Evolutionary conservation across 2,797 vertebrate genomes (phyloP).

Genomic region (Setipinna tenuifilis): DNA sequence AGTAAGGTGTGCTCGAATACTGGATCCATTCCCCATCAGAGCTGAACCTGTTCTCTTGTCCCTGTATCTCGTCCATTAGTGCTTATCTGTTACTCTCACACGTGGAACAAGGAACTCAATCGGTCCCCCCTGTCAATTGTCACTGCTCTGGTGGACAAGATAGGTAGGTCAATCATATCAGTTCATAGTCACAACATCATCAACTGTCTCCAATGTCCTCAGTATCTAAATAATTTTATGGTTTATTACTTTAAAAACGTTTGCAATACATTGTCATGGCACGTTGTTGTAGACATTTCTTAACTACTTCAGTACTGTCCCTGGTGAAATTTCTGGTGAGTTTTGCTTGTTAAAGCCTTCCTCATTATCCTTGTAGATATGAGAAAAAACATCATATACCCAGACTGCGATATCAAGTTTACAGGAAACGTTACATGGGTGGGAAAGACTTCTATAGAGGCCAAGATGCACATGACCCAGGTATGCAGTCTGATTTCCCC

Average conservation of each 20-base stretch:
- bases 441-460: slow-evolving; percentile 94
- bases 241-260: background rate
- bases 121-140: slow-evolving; percentile 94
- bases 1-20: too few species aligned
- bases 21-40: background rate
- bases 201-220: too few species aligned
- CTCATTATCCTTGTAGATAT: slow-evolving; percentile 77
- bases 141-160: slow-evolving; percentile 96
- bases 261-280: background rate
- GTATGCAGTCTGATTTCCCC: slow-evolving; percentile 59
- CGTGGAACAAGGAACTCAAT: slow-evolving; percentile 73
- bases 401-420: slow-evolving; percentile 94
- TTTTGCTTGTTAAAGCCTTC: background rate
- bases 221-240: background rate
- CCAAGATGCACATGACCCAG: slow-evolving; percentile 98
- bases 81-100: slow-evolving; percentile 95
- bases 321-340: background rate
- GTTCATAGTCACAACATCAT: background rate
- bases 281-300: too few species aligned
- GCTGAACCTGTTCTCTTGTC: background rate
- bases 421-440: slow-evolving; percentile 95
- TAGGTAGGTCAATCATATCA: slow-evolving; percentile 76
- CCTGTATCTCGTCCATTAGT: slow-evolving; percentile 69
- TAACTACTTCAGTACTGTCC: too few species aligned
- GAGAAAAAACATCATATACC: slow-evolving; percentile 84